These are phyloP conservation scores for Toxotes lorentzi DNA, from an alignment of 2,797 vertebrate genomes.

Conservation along the genomic window DNA sequence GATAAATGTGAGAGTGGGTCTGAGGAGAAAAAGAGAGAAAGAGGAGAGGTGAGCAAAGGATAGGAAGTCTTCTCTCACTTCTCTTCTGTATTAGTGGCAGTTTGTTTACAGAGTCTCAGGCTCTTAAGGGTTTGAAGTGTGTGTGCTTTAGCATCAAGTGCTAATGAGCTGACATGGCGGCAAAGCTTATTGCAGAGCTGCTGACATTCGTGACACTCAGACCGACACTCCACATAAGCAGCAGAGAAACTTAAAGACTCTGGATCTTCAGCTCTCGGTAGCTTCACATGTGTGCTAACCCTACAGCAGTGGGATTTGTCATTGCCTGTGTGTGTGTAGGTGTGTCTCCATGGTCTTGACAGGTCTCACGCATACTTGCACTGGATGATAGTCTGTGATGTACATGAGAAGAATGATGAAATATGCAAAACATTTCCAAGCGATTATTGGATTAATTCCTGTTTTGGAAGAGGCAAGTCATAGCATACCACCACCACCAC, in stretches of 20 bases:
- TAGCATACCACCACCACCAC: slow-evolving; percentile 38
- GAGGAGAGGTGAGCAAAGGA: too few relatives aligned
- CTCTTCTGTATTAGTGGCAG: slow-evolving; percentile 32
- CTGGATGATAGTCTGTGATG: slow-evolving; percentile 39
- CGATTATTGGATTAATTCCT: slow-evolving; percentile 73
- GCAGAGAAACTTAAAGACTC: slow-evolving; percentile 50
- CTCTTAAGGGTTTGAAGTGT: slow-evolving; percentile 45
- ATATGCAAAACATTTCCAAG: slow-evolving; percentile 55
- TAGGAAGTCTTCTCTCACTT: slow-evolving; percentile 16
- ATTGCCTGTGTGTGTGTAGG: background rate
- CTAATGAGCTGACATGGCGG: slow-evolving; percentile 61
- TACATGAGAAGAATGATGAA: slow-evolving; percentile 46
- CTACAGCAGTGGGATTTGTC: slow-evolving; percentile 37
- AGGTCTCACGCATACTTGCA: slow-evolving; percentile 35
- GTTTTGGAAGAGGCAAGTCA: slow-evolving; percentile 47
- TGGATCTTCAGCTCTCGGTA: background rate
- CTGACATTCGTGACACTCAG: slow-evolving; percentile 58
- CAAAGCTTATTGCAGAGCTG: slow-evolving; percentile 43
- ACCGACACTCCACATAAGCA: slow-evolving; percentile 27
- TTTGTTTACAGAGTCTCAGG: slow-evolving; percentile 44
- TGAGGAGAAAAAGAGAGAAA: too few relatives aligned
- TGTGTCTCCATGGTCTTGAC: slow-evolving; percentile 32
- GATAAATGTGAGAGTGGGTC: too few relatives aligned
- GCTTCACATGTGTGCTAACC: background rate
- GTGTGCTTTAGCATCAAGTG: slow-evolving; percentile 40